These are phyloP conservation scores for Hemicentrotus pulcherrimus DNA, from an alignment of 35 echinoderm and acorn worm genomes.

Conservation along the genomic window DNA sequence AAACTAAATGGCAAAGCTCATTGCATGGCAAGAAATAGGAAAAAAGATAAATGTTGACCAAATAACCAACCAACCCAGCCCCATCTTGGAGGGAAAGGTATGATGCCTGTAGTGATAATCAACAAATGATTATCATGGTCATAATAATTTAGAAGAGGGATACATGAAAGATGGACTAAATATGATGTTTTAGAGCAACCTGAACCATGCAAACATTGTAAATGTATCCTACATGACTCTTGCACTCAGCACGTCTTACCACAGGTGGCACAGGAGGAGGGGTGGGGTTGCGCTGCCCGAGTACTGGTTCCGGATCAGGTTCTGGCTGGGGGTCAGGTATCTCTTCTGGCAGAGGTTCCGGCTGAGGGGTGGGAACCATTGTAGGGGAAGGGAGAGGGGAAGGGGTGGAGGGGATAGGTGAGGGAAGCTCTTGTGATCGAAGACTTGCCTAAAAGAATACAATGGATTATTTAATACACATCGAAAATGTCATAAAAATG, in stretches of 20 bases:
- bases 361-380: not conserved
- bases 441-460: not conserved
- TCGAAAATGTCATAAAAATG: not conserved
- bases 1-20: too few species aligned
- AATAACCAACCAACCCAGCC: too few species aligned
- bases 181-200: too few species aligned
- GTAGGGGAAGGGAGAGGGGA: constrained; percentile 18
- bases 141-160: too few species aligned
- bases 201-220: too few species aligned
- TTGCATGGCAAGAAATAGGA: too few species aligned
- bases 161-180: too few species aligned
- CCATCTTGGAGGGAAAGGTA: too few species aligned
- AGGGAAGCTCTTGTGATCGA: not conserved
- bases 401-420: constrained; percentile 30
- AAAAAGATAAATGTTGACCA: too few species aligned
- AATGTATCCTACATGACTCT: too few species aligned
- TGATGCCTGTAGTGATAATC: too few species aligned
- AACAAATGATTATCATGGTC: too few species aligned
- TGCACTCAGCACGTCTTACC: not conserved
- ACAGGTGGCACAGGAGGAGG: constrained; percentile 30
- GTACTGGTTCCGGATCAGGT: not conserved
- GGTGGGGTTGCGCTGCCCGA: not conserved
- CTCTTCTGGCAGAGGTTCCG: constrained; percentile 7
- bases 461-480: not conserved
- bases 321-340: not conserved